Conservation (phyloP, 2,113 vertebrate genomes). For the Tragulus kanchil region DNA sequence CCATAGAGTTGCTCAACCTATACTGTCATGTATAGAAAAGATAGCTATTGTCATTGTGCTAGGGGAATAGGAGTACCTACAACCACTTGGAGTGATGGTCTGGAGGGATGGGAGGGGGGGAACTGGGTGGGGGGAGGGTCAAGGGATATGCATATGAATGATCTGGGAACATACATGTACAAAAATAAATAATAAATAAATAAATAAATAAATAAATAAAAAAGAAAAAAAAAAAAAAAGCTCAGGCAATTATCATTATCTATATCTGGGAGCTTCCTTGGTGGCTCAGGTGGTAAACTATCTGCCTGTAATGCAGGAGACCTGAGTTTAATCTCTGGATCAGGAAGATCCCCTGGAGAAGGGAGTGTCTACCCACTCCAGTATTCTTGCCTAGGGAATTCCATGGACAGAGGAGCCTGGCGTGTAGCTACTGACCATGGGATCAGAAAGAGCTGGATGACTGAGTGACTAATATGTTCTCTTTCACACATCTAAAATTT, state of each 20-base stretch:
- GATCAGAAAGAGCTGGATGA: background rate
- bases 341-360: background rate
- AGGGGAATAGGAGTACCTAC: too few relatives aligned
- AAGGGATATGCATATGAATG: too few relatives aligned
- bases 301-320: background rate
- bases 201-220: too few relatives aligned
- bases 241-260: background rate
- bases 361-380: background rate
- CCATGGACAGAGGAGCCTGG: background rate
- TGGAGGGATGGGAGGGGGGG: too few relatives aligned
- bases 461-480: background rate
- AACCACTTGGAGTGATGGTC: too few relatives aligned
- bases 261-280: background rate
- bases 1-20: too few relatives aligned
- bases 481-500: conserved; percentile 27
- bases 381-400: background rate
- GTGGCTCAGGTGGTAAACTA: background rate
- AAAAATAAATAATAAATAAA: too few relatives aligned
- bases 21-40: too few relatives aligned
- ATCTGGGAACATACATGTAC: too few relatives aligned
- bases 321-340: background rate
- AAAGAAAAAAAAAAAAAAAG: too few relatives aligned
- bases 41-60: too few relatives aligned
- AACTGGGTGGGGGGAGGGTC: too few relatives aligned
- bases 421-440: background rate